phyloP scores from a whole-genome alignment of 92 coral and sea anemone species.

The Parazoanthus swiftii region DNA sequence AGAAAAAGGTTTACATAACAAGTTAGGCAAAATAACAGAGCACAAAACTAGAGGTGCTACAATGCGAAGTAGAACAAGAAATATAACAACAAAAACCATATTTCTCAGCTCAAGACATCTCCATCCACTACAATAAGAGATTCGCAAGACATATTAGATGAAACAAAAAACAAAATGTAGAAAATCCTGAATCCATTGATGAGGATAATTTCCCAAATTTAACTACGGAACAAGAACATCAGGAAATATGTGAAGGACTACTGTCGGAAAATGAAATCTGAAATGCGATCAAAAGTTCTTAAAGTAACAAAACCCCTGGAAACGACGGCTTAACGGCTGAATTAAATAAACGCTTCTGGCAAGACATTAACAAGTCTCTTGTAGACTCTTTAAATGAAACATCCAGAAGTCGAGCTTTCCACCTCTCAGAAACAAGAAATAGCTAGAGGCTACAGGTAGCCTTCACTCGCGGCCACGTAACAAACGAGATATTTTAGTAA shows the following conservation, averaged over 20 bases:
- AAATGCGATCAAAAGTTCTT: too few relatives aligned
- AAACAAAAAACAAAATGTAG: conserved; percentile 16
- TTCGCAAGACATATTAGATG: conserved; percentile 18
- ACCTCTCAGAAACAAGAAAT: conserved; percentile 30
- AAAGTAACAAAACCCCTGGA: too few relatives aligned
- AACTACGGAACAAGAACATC: not conserved
- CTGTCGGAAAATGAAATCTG: not conserved
- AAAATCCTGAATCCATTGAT: not conserved
- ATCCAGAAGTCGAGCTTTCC: conserved; percentile 31
- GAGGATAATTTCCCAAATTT: conserved; percentile 4
- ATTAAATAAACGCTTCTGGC: not conserved
- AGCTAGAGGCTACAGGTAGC: too few relatives aligned
- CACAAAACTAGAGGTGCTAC: too few relatives aligned
- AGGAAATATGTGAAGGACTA: conserved; percentile 18
- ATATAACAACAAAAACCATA: conserved; percentile 41
- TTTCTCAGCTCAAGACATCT: conserved; percentile 30
- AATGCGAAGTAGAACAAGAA: conserved; percentile 35
- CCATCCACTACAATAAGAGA: conserved; percentile 21
- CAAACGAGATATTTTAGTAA: too few relatives aligned
- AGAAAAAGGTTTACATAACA: too few relatives aligned
- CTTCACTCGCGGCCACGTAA: too few relatives aligned
- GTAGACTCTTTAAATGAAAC: conserved; percentile 33
- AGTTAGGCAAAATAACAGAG: too few relatives aligned
- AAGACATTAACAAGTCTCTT: too few relatives aligned
- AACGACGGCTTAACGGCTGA: not conserved